Conservation (phyloP, 2,888 invertebrate species). For the Metellina segmentata region DNA sequence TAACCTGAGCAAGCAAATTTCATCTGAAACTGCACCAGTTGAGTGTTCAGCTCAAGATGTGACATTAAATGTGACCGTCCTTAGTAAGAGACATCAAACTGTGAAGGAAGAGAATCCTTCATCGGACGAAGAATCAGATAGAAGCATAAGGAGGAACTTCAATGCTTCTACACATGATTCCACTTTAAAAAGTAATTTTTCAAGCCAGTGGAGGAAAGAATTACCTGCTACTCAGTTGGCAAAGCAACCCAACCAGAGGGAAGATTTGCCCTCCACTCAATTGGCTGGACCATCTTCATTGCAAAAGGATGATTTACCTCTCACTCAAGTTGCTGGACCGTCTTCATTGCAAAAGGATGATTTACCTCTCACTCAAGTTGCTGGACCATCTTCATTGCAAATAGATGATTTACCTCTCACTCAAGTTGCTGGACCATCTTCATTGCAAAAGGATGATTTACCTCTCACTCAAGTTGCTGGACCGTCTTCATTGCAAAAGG, state of each 20-base stretch:
- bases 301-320: conserved; percentile 20
- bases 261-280: conserved; percentile 24
- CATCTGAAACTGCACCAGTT: too few species aligned
- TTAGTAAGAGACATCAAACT: too few species aligned
- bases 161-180: too few species aligned
- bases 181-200: too few species aligned
- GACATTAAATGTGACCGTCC: too few species aligned
- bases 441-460: background rate
- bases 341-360: background rate
- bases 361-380: conserved; percentile 34
- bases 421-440: background rate
- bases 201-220: background rate
- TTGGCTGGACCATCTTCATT: background rate
- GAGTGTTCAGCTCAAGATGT: too few species aligned
- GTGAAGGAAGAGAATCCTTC: too few species aligned
- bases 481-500: background rate
- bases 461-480: conserved; percentile 6
- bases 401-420: background rate
- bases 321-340: conserved; percentile 4
- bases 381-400: background rate
- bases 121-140: too few species aligned
- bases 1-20: too few species aligned
- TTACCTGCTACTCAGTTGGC: conserved; percentile 3
- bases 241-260: background rate
- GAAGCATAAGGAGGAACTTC: too few species aligned